Evolutionary conservation across 2,888 invertebrate species (phyloP).

Genomic region (Drosophila ochracea): DNA sequence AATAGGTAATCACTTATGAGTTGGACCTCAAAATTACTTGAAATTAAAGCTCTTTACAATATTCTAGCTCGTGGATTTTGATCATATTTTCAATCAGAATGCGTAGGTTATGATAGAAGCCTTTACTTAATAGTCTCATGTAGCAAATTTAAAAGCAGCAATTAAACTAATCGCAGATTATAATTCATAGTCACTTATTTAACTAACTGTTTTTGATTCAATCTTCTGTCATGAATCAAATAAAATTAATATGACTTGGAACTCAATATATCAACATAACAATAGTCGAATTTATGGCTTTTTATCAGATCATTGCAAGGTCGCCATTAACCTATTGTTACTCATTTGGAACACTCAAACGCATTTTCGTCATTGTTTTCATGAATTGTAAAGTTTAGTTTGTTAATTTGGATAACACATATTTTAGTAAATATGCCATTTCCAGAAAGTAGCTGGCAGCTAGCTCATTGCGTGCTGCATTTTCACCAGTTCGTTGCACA

Average conservation of each 20-base stretch:
- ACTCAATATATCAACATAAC: neutral
- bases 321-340: too few relatives aligned
- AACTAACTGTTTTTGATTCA: neutral
- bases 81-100: neutral
- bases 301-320: neutral
- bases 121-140: neutral
- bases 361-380: conserved; percentile 24
- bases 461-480: conserved; percentile 12
- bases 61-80: neutral
- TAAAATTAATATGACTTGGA: neutral
- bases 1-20: neutral
- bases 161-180: neutral
- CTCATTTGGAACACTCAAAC: conserved; percentile 1
- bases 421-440: conserved; percentile 25
- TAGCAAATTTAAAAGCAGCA: neutral
- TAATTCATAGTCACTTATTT: neutral
- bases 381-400: conserved; percentile 49
- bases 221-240: neutral
- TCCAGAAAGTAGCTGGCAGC: conserved; percentile 49
- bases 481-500: conserved; percentile 18
- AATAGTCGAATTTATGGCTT: neutral
- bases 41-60: neutral
- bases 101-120: neutral
- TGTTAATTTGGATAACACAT: conserved; percentile 25
- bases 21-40: neutral